These are phyloP conservation scores for Melanostoma scalare DNA, from an alignment of 2,888 invertebrate genomes.

Conservation along the genomic window DNA sequence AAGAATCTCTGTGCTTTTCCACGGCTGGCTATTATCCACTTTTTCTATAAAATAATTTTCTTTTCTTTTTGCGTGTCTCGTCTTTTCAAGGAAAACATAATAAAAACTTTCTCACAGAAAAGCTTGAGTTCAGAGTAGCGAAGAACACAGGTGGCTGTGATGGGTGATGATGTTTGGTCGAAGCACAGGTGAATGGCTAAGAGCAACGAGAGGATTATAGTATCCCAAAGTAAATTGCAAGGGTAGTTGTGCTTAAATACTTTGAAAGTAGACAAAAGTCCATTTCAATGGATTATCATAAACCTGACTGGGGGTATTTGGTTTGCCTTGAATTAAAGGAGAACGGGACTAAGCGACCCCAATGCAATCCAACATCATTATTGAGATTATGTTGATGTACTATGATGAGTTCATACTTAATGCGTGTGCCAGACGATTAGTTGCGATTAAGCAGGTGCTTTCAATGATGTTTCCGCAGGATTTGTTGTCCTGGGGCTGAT, in stretches of 20 bases:
- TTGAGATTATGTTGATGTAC: constrained; percentile 72
- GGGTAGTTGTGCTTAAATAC: constrained; percentile 57
- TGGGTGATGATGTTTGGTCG: constrained; percentile 53
- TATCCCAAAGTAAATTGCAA: constrained; percentile 57
- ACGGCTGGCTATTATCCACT: constrained; percentile 38
- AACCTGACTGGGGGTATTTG: constrained; percentile 25
- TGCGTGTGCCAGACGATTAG: constrained; percentile 72
- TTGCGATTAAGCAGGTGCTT: constrained; percentile 73
- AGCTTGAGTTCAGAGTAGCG: constrained; percentile 3
- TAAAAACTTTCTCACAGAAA: constrained; percentile 44
- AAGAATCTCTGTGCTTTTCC: constrained; percentile 9
- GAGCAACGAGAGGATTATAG: constrained; percentile 1
- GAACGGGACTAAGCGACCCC: constrained; percentile 4
- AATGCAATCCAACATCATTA: constrained; percentile 55
- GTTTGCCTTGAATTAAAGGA: background rate
- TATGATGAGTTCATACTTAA: constrained; percentile 71
- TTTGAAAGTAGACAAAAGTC: constrained; percentile 60
- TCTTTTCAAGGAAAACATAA: constrained; percentile 44
- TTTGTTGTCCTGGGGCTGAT: constrained; percentile 23
- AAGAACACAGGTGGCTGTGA: constrained; percentile 62
- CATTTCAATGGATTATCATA: constrained; percentile 69
- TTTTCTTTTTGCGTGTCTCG: constrained; percentile 30
- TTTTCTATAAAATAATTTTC: constrained; percentile 34
- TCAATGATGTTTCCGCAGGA: constrained; percentile 71
- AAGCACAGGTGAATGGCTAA: constrained; percentile 36